A percentile compares a stretch with the other conserved stretches of the same genome.
These are phyloP conservation scores for Dilophus febrilis DNA, from an alignment of 2,888 invertebrate genomes.

Conservation along the genomic window DNA sequence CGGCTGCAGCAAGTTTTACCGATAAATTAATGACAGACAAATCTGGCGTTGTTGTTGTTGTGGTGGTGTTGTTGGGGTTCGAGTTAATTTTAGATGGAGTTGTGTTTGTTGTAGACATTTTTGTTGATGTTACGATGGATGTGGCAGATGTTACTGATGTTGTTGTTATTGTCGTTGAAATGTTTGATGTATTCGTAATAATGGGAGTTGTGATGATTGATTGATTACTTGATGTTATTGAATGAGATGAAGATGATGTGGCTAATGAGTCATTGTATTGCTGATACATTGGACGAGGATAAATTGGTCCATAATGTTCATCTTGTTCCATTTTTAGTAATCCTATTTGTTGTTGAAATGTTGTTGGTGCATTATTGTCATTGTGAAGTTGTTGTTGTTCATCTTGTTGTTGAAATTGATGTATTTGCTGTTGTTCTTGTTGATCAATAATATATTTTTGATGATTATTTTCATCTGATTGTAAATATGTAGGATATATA, in stretches of 20 bases:
- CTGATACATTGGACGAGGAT: slow-evolving; percentile 71
- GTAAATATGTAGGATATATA: slow-evolving; percentile 41
- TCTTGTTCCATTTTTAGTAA: slow-evolving; percentile 58
- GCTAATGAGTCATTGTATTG: slow-evolving; percentile 59
- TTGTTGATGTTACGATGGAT: no score
- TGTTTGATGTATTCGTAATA: no score
- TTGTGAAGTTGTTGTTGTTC: slow-evolving; percentile 22
- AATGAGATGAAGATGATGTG: no score
- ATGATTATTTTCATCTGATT: slow-evolving; percentile 36
- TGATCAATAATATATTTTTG: slow-evolving; percentile 39
- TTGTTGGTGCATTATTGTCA: no score
- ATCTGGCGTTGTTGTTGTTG: no score
- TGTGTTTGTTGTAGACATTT: slow-evolving; percentile 49
- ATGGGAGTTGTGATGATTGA: no score
- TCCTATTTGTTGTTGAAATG: slow-evolving; percentile 35
- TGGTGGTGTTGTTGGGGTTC: no score
- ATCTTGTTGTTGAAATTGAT: no score
- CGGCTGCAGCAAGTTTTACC: slow-evolving; percentile 50
- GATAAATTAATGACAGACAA: slow-evolving; percentile 70
- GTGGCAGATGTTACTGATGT: background rate
- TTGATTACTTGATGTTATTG: no score
- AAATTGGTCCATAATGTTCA: slow-evolving; percentile 50
- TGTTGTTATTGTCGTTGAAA: background rate
- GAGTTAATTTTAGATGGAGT: no score
- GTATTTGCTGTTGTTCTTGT: slow-evolving; percentile 41